Base-by-base conservation (phyloP, 2,113 vertebrate species). In the Speoplatyrhinus poulsoni region DNA sequence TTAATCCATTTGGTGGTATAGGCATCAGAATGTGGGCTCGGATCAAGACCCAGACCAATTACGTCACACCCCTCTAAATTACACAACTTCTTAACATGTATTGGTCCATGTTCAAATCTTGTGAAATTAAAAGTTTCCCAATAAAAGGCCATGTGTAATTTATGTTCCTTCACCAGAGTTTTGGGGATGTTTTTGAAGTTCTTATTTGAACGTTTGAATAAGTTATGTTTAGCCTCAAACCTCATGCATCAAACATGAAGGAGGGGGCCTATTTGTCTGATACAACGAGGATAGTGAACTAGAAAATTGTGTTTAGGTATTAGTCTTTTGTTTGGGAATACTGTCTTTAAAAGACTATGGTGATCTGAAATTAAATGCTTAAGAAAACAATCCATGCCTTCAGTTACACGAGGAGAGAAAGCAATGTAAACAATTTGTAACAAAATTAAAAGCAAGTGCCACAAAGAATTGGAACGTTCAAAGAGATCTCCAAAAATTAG, bases 401-500 rank as follows among this genome's bases (percentile, higher is more conserved):
- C 57, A 26, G 57, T 59, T 59, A 59, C 16, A 59, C 57, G 17
- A 26, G 57, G 57, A 26, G 17, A 1, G 57, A 59, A 59, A 67
- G 56, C 65, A 56, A 67, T 67, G 16, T 67, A 33, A 0, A 55
- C 33, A 17, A 67, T 67, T 15, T 67, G 65, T n/a, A 67, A 52
- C 1, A 67, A 56, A 36, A 56, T 32, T 56, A 57, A 46, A 46
- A 67, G 26, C 36, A 67, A 9, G n/a, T 6, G 26, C 65, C 65
- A 67, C 4, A 33, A 1, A 54, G 49, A n/a, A n/a, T 26, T 17
- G 36, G 9, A 17, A 3, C 49, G 13, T 13, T 60, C 46, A 60
- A 48, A 57, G n/a, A 60, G 46, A 69, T 69, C 67, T 41, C 67
- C 56, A 50, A 61, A 69, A 60, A 47, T 59, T 6, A 59, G 46